phyloP scores from a whole-genome alignment of 2,113 vertebrate species.

The Brachypteracias leptosomus region DNA sequence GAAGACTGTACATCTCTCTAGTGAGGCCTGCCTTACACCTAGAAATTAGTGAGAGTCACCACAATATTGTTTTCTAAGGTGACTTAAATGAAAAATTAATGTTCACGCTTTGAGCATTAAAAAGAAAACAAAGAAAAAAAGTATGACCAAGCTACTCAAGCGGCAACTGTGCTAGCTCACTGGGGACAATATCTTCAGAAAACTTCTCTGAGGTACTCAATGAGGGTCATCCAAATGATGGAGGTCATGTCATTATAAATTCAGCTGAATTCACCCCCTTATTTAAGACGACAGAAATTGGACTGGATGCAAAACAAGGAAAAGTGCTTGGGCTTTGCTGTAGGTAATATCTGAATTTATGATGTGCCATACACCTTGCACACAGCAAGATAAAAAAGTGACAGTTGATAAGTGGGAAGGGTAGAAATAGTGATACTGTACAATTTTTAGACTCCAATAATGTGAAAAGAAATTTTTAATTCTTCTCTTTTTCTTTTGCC shows the following conservation, averaged over 20 bases:
- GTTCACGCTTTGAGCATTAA: background rate
- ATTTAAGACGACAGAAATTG: background rate
- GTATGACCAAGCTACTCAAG: background rate
- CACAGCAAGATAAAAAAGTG: background rate
- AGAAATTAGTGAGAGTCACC: background rate
- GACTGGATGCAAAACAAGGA: background rate
- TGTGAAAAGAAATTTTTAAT: background rate
- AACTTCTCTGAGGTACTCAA: background rate
- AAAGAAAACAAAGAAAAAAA: background rate
- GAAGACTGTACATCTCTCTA: background rate
- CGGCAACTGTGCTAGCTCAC: background rate
- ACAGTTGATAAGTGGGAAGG: background rate
- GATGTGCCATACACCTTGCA: background rate
- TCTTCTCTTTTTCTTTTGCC: background rate
- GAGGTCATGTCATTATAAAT: background rate
- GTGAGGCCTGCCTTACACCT: background rate
- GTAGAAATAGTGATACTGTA: background rate
- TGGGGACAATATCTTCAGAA: background rate
- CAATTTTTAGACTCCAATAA: background rate
- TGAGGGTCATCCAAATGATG: background rate
- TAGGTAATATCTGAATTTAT: background rate
- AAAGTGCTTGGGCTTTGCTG: background rate
- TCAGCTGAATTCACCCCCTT: background rate
- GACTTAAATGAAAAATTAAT: background rate
- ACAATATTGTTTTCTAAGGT: background rate